phyloP scores from a whole-genome alignment of 2,797 vertebrate genomes.

The Rousettus madagascariensis region DNA sequence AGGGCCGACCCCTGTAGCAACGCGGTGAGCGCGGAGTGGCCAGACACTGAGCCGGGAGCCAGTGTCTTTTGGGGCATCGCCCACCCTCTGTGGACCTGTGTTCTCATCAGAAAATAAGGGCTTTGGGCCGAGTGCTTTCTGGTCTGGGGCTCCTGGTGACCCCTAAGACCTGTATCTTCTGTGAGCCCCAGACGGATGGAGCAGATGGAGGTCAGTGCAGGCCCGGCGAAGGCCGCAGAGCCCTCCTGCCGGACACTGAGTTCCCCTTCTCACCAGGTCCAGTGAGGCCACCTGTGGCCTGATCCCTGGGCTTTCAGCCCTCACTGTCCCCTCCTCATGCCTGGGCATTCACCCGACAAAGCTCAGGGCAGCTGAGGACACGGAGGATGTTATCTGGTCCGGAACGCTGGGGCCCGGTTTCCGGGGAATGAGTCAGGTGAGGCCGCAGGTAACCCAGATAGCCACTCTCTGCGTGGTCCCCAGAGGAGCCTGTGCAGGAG shows the following conservation, averaged over 20 bases:
- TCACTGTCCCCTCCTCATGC: background rate
- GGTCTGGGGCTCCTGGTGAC: background rate
- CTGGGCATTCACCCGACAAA: background rate
- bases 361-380: slow-evolving; percentile 68
- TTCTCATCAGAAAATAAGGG: background rate
- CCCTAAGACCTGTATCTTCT: background rate
- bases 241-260: fast-evolving
- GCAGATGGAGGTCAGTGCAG: background rate
- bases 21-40: fast-evolving
- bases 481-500: background rate
- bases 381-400: slow-evolving; percentile 59
- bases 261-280: background rate
- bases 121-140: background rate
- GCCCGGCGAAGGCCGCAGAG: background rate
- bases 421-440: slow-evolving; percentile 53
- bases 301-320: background rate
- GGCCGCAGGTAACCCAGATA: slow-evolving; percentile 65
- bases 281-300: background rate
- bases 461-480: background rate
- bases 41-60: background rate
- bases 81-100: background rate
- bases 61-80: fast-evolving
- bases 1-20: background rate
- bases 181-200: background rate
- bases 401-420: slow-evolving; percentile 68